Percentiles rank a stretch among this genome's conserved stretches.
Evolutionary conservation across 92 coral and sea anemone genomes (phyloP).

Genomic region (Metridium senile): DNA sequence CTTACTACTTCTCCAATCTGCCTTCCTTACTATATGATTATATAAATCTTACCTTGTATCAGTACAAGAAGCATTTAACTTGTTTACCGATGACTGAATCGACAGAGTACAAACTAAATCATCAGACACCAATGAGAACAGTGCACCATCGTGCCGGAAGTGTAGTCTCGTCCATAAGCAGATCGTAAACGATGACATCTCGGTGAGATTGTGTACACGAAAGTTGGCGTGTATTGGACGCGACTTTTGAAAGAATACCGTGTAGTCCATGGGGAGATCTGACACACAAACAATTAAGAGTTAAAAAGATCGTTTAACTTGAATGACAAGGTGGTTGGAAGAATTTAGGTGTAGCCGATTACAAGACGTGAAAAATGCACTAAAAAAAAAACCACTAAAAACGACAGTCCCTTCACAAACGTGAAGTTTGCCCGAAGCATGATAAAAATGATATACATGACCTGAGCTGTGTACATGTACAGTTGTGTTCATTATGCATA

Average conservation of each 20-base stretch:
- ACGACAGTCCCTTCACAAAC: too few relatives aligned
- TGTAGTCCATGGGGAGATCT: slow-evolving; percentile 50
- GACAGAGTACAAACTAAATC: not conserved
- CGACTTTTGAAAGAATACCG: slow-evolving; percentile 6
- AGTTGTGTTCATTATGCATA: too few relatives aligned
- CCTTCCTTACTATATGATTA: too few relatives aligned
- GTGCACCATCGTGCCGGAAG: not conserved
- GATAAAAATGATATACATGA: too few relatives aligned
- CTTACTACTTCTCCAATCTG: too few relatives aligned
- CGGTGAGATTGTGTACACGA: slow-evolving; percentile 22
- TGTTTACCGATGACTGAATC: not conserved
- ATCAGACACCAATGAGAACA: slow-evolving; percentile 20
- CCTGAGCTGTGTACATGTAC: too few relatives aligned
- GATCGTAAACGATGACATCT: slow-evolving; percentile 39
- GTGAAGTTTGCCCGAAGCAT: too few relatives aligned
- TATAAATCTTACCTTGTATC: not conserved
- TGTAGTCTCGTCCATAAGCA: slow-evolving; percentile 48
- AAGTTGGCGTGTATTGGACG: not conserved
- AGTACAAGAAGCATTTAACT: slow-evolving; percentile 1
- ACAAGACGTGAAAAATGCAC: too few relatives aligned
- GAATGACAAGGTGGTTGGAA: too few relatives aligned
- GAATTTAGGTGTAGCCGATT: too few relatives aligned
- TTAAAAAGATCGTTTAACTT: not conserved
- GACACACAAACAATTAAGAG: not conserved
- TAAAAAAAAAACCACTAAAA: too few relatives aligned